Evolutionary conservation across 2,113 vertebrate species (phyloP).

Genomic region (Myocastor coypus): DNA sequence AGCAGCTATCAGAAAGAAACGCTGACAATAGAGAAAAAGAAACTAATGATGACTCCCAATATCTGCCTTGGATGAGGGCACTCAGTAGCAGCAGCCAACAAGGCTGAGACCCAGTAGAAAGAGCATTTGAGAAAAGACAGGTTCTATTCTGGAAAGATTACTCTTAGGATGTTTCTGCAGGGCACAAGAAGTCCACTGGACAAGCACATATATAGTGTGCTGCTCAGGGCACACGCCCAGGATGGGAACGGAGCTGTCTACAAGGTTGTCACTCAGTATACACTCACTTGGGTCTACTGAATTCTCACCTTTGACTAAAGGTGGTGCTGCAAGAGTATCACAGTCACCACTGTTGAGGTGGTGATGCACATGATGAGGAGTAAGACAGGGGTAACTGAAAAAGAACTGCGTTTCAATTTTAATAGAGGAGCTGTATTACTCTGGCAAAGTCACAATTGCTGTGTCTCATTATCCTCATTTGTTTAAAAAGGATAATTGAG

Average conservation of each 20-base stretch:
- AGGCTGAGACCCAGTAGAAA: not conserved
- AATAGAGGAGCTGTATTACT: not conserved
- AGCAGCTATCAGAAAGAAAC: not conserved
- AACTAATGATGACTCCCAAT: not conserved
- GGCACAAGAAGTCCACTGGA: not conserved
- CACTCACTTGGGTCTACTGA: not conserved
- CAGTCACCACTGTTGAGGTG: not conserved
- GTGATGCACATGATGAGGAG: not conserved
- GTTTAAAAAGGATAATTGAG: not conserved
- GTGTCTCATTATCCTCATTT: not conserved
- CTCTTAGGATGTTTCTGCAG: not conserved
- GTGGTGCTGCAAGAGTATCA: not conserved
- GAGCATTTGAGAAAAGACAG: not conserved
- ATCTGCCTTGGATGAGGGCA: not conserved
- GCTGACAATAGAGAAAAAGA: not conserved
- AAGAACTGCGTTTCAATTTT: not conserved
- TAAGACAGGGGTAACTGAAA: not conserved
- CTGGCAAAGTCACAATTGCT: conserved; percentile 13
- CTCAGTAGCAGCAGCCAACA: not conserved
- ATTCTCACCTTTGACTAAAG: conserved; percentile 20
- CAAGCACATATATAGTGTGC: not conserved
- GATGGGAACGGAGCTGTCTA: not conserved
- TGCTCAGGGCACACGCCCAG: not conserved
- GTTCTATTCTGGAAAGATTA: not conserved
- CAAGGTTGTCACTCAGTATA: not conserved